Conservation (phyloP, 1,140 invertebrate species). For the Drosophila prosaltans region DNA sequence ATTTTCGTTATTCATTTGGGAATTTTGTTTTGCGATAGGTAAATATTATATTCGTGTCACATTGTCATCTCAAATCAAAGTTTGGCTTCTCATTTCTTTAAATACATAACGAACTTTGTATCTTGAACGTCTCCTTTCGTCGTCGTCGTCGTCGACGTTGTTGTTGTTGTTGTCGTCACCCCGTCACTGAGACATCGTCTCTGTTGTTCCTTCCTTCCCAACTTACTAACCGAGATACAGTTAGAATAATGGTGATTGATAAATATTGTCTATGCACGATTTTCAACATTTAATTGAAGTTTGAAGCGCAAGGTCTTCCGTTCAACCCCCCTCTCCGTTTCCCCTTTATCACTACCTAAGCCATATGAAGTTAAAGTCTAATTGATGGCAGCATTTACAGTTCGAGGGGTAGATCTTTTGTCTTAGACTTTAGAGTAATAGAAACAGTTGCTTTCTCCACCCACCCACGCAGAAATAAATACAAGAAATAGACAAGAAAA, state of each 20-base stretch:
- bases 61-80: constrained; percentile 25
- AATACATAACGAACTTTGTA: constrained; percentile 31
- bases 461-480: constrained; percentile 28
- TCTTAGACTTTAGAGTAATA: constrained; percentile 19
- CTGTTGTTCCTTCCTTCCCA: constrained; percentile 25
- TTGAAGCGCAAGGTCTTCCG: constrained; percentile 63
- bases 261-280: constrained; percentile 79
- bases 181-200: not conserved
- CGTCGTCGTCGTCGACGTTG: constrained; percentile 9
- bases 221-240: constrained; percentile 47
- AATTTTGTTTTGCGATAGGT: too few species aligned
- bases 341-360: not conserved
- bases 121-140: constrained; percentile 14
- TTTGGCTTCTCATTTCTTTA: constrained; percentile 43
- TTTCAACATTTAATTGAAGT: constrained; percentile 74
- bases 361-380: constrained; percentile 48
- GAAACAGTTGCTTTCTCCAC: constrained; percentile 59
- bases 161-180: constrained; percentile 7
- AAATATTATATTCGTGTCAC: not conserved
- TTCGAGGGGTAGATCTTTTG: constrained; percentile 32
- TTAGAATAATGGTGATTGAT: constrained; percentile 82
- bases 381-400: constrained; percentile 63
- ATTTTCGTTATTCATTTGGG: too few species aligned
- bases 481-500: not conserved
- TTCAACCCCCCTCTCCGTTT: not conserved